Evolutionary conservation across 2,797 vertebrate species (phyloP), one percentile per base, ranked within the genome.

Genomic region (Gambusia yucatana): DNA sequence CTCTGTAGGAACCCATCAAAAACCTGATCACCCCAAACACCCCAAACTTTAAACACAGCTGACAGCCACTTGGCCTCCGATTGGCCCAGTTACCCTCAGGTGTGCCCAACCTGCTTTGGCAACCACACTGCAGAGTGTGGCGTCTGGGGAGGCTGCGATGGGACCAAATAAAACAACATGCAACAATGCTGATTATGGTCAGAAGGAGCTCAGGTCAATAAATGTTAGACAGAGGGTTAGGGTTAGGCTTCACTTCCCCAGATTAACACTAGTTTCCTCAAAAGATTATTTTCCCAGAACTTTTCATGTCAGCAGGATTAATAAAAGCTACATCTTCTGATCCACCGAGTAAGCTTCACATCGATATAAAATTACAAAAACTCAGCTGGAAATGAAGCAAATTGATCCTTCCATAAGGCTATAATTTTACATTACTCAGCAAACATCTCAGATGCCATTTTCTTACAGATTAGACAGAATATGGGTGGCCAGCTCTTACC

Each of bases 401-500:
- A 17, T 4, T 20, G 17, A 65, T 65, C 36, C 33, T 39, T 2
- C 30, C 30, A 17, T 63, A 36, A 36, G 30, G 59, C 30, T 63
- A 36, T 3, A 63, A 33, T 13, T 36, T 63, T 8, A 33, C 59
- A 36, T 9, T 3, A 63, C 30, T 36, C 59, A 63, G 59, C 59
- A 33, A 28, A 63, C 30, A 36, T 33, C 14, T 30, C 59, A 61
- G 57, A 33, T 28, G 6, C 14, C 6, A 7, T 36, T 20, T 36
- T 33, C 59, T 6, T 3, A 6, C 30, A 7, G 57, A 33, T 30
- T 61, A 36, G 59, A 22, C 1, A 39, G 41, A 57, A 8, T 11
- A 57, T 36, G 17, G 46, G 28, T 17, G 1, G 1, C 20, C 5
- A 0, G 14, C 6, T 74, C 88, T 95, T 97, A 99, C 98, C 98